Percentiles rank a stretch among this genome's conserved stretches.
phyloP scores from a whole-genome alignment of 2,113 vertebrate species.

The Callithrix jacchus region DNA sequence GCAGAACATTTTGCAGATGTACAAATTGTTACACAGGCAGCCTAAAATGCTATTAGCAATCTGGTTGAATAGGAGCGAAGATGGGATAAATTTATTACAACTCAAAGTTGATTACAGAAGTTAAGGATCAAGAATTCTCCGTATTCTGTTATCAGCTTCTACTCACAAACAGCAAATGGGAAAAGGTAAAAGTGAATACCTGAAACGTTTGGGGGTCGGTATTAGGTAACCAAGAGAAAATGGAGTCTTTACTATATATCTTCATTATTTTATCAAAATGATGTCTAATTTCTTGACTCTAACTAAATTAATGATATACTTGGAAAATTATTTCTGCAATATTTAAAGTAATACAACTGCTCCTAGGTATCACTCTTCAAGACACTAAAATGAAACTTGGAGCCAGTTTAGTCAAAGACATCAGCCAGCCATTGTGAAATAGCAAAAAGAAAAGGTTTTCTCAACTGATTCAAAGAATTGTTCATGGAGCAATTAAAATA shows the following conservation, averaged over 20 bases:
- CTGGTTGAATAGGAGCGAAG: neutral
- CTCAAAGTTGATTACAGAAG: neutral
- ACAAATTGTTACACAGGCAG: neutral
- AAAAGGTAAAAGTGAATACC: neutral
- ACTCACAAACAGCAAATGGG: neutral
- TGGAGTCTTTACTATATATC: neutral
- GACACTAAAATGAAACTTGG: neutral
- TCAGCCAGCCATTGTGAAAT: neutral
- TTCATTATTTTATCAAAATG: conserved; percentile 34
- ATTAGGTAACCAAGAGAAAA: neutral
- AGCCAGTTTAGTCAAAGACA: neutral
- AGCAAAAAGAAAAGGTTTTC: neutral
- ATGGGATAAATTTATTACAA: neutral
- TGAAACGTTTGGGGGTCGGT: neutral
- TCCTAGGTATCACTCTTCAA: neutral
- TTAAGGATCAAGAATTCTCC: neutral
- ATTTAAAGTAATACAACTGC: neutral
- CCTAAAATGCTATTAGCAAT: neutral
- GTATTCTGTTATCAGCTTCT: neutral
- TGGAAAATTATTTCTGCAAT: neutral
- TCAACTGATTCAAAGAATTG: neutral
- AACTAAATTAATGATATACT: neutral
- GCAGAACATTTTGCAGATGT: neutral
- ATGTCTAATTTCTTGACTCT: neutral
- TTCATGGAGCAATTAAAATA: conserved; percentile 44